Conservation (phyloP, 2,888 invertebrate species). For the Timema cristinae region DNA sequence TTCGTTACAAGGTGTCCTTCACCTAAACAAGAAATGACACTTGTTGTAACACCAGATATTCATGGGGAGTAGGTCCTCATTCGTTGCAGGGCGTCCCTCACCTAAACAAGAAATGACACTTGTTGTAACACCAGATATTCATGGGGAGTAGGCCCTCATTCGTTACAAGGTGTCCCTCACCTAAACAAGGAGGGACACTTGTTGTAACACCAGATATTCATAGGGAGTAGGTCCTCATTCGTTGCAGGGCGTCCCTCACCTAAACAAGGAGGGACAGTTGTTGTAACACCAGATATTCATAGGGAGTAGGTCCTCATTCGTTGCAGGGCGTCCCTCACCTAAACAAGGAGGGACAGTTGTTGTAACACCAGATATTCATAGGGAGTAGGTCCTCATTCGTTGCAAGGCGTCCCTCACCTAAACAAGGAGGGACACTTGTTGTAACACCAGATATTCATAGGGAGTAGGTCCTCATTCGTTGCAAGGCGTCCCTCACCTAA, state of each 20-base stretch:
- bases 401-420: conserved; percentile 77
- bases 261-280: conserved; percentile 25
- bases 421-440: background rate
- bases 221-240: conserved; percentile 92
- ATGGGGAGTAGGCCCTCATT: conserved; percentile 93
- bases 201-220: conserved; percentile 97
- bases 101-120: conserved; percentile 41
- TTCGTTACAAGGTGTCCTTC: conserved; percentile 79
- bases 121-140: conserved; percentile 91
- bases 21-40: conserved; percentile 45
- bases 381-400: conserved; percentile 91
- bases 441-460: conserved; percentile 98
- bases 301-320: conserved; percentile 91
- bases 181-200: conserved; percentile 31
- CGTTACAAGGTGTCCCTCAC: conserved; percentile 82
- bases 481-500: conserved; percentile 75
- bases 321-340: conserved; percentile 77
- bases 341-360: background rate
- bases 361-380: conserved; percentile 97
- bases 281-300: conserved; percentile 99
- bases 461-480: conserved; percentile 89
- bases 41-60: conserved; percentile 62
- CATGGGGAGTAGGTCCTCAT: conserved; percentile 95
- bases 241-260: conserved; percentile 79
- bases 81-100: conserved; percentile 79